A percentile compares a stretch with the other conserved stretches of the same genome.
These are phyloP conservation scores for Periplaneta americana DNA, from an alignment of 1,140 invertebrate genomes.

Conservation along the genomic window DNA sequence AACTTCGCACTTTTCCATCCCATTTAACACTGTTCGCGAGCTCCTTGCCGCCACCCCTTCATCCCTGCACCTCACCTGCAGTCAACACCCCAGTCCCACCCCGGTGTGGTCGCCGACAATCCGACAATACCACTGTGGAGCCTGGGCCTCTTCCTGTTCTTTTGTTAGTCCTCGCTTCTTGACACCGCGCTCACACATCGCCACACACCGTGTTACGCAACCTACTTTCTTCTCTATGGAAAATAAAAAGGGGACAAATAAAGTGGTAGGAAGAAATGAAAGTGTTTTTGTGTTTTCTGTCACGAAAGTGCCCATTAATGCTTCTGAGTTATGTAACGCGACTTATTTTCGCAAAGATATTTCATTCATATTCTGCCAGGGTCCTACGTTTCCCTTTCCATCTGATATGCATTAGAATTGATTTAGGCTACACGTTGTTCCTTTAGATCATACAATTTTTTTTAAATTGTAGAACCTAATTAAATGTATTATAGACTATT, in stretches of 20 bases:
- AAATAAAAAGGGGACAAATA: neutral
- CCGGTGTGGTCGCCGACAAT: neutral
- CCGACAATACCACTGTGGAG: neutral
- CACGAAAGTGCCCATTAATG: neutral
- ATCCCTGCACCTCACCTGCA: neutral
- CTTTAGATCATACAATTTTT: no score
- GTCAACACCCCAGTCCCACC: neutral
- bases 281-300: neutral
- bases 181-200: neutral
- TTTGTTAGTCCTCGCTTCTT: neutral
- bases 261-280: neutral
- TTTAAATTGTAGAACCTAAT: no score
- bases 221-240: neutral
- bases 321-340: neutral
- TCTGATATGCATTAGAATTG: no score
- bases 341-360: no score
- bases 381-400: no score
- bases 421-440: no score
- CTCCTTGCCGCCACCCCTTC: neutral
- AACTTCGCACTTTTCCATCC: neutral
- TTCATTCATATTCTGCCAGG: no score
- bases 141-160: neutral
- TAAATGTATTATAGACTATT: no score
- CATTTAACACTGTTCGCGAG: neutral
- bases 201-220: no score